Base-by-base conservation (phyloP, 2,113 vertebrate species). In the Calidris pugnax region DNA sequence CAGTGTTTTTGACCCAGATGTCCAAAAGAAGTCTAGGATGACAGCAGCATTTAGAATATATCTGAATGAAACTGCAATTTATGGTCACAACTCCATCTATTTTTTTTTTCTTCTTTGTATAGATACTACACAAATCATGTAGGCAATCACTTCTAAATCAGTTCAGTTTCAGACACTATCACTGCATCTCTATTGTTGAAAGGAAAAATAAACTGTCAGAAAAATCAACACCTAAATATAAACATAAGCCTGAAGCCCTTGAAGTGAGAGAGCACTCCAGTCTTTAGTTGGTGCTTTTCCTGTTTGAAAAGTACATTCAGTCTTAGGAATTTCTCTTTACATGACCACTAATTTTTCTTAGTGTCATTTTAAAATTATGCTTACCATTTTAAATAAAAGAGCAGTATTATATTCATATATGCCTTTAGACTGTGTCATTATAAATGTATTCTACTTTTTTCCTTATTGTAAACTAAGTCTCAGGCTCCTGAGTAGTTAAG, bases 81-180 rank as follows among this genome's bases (percentile, higher is more conserved):
- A 27, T 20, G 32, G 9, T 64, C 10, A 12, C 59, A 64, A 80
- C 53, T 51, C 1, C 2, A 33, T 17, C 1, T 1, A 5, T 4
- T 13, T 37, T 48, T 85, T 85, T 85, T 63, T 59, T n/a, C 23
- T 71, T 81, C 6, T 20, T 68, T 3, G 10, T 12, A 27, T 23
- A 72, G 75, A 72, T 43, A 39, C 26, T 55, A 66, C 9, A 59
- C 2, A 72, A 83, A 75, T 79, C 4, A 8, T 3, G 8, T 35
- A 56, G 37, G 5, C 48, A 63, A 16, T 57, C 6, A 39, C 12
- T 57, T 91, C 35, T 43, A 47, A 83, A 64, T 74, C 21, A 37
- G 30, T 57, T 50, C 16, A 7, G 37, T 64, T 81, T 71, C 74
- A 85, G 28, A 74, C 9, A 57, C 22, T 43, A 39, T 50, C 30